Base-by-base conservation (phyloP, 2,888 invertebrate species). In the Limnephilus marmoratus region DNA sequence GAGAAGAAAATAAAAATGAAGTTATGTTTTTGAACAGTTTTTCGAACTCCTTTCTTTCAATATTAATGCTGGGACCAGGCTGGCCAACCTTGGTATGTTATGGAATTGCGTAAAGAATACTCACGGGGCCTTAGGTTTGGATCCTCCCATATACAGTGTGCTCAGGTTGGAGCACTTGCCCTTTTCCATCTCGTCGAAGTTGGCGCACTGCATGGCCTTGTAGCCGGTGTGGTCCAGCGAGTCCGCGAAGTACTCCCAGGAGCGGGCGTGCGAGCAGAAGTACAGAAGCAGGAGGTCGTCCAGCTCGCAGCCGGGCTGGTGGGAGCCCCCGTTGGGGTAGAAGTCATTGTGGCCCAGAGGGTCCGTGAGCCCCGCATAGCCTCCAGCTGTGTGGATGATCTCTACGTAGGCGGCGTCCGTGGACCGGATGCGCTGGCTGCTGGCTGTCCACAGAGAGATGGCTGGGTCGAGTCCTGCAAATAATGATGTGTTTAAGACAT, bases 311-410 rank as follows among this genome's bases (percentile, higher is more conserved):
- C 92, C 92, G 2, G 93, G 93, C 89, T 53, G 49, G 68, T 83
- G 68, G 3, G 49, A 45, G 1, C 93, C 93, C 15, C 91, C 91
- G 81, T 93, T 93, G 18, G 93, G 93, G 88, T 93, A 93, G 88
- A 93, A 93, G 68, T 93, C 93, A 34, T 92, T 92, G 83, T 92
- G 80, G 13, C 92, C 93, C 31, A 96, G 95, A 94, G 90, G 37
- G 0, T 87, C 88, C 9, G 37, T 81, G 45, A 92, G 41, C 7
- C 92, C 92, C 18, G 90, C 53, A 18, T 29, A 45, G 15, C 91
- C 93, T 34, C 94, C 95, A 92, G 95, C 96, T 0, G 93, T 92
- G 88, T 93, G 93, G 53, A 93, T 93, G n/a, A 92, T 92, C 49
- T 93, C 93, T 5, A 93, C 93, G 80, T 93, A 93, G 12, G 45